Percentiles rank a stretch among this genome's conserved stretches.
These are phyloP conservation scores for Esox lucius DNA, from an alignment of 2,797 vertebrate genomes.

Conservation along the genomic window DNA sequence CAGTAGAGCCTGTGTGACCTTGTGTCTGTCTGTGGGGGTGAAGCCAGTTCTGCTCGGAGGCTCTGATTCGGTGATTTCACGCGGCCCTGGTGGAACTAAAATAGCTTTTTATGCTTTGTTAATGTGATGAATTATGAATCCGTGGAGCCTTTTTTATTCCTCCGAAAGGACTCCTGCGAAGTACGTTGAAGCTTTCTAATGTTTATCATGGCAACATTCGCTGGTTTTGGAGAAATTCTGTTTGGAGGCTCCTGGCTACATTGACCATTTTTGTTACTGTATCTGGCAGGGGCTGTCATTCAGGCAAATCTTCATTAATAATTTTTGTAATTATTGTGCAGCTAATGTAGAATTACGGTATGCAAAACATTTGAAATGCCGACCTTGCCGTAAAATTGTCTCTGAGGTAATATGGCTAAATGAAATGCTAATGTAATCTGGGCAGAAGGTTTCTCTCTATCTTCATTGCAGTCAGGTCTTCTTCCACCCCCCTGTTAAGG, in stretches of 20 bases:
- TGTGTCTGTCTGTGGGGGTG: slow-evolving; percentile 26
- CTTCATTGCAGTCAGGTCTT: slow-evolving; percentile 4
- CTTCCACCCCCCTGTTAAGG: neutral
- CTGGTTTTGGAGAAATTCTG: too few species aligned
- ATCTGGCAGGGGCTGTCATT: too few species aligned
- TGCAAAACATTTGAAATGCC: neutral
- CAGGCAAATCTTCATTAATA: too few species aligned
- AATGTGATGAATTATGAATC: neutral
- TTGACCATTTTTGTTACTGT: too few species aligned
- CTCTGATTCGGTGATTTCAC: neutral
- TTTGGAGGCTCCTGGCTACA: too few species aligned
- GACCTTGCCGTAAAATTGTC: neutral
- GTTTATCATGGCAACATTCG: neutral
- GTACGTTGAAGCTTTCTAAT: neutral
- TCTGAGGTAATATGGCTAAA: neutral
- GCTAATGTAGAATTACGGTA: neutral
- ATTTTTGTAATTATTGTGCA: neutral
- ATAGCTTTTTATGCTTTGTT: neutral
- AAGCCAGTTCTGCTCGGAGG: slow-evolving; percentile 8
- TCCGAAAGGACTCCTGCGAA: neutral
- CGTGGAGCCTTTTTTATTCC: neutral
- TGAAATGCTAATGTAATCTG: neutral
- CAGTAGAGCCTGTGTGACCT: slow-evolving; percentile 49
- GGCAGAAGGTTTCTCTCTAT: neutral
- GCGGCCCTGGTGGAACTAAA: neutral